Evolutionary conservation across 2,113 vertebrate species (phyloP).

Genomic region (Herpetotheres cachinnans): DNA sequence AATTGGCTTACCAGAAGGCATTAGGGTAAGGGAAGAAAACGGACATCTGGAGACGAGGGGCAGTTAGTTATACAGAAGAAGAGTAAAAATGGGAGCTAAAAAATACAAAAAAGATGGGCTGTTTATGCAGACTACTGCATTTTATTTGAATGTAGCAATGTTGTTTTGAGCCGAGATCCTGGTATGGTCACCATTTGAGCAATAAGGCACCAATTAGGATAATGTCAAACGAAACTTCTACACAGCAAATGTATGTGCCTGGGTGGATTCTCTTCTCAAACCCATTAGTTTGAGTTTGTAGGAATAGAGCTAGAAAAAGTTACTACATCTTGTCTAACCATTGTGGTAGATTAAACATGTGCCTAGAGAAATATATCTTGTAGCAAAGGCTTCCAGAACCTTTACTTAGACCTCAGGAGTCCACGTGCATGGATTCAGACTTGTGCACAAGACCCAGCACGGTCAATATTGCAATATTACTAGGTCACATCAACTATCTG

Average conservation of each 20-base stretch:
- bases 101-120: accelerated
- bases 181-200: neutral
- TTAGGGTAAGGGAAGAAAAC: neutral
- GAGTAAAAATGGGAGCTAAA: neutral
- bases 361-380: neutral
- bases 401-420: neutral
- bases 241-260: neutral
- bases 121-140: neutral
- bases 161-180: neutral
- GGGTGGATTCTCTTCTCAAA: neutral
- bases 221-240: neutral
- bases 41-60: neutral
- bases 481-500: neutral
- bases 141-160: neutral
- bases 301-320: neutral
- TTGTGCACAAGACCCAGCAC: neutral
- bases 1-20: neutral
- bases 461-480: neutral
- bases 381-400: neutral
- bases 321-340: neutral
- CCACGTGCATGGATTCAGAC: neutral
- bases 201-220: neutral
- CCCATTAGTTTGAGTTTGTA: neutral
- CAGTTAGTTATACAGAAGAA: neutral
- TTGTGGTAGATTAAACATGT: neutral